Evolutionary conservation across 1,140 invertebrate species (phyloP).

Genomic region (Cyrtorhinus lividipennis): DNA sequence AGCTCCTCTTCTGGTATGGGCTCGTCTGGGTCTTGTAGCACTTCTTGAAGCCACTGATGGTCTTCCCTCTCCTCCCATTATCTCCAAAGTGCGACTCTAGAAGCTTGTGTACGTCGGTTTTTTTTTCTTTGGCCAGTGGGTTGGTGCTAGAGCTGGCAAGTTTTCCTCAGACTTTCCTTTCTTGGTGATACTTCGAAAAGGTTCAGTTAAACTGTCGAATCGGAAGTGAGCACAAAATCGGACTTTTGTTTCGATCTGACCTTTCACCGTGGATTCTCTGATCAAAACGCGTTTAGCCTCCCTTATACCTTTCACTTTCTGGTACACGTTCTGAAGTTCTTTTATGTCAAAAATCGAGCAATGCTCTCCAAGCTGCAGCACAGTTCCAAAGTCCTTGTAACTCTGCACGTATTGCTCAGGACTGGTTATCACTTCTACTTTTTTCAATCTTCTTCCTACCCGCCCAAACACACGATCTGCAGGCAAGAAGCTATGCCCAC

Average conservation of each 20-base stretch:
- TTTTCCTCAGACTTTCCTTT: background rate
- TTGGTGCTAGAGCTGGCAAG: background rate
- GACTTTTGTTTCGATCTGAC: background rate
- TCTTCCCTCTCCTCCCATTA: background rate
- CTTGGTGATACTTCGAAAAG: background rate
- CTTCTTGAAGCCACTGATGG: background rate
- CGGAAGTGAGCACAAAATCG: background rate
- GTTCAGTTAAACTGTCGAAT: background rate
- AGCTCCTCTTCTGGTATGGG: no score
- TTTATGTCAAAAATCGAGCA: conserved; percentile 19
- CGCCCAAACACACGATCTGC: conserved; percentile 28
- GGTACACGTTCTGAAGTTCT: background rate
- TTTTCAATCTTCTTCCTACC: conserved; percentile 25
- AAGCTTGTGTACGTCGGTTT: background rate
- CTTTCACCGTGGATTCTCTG: background rate
- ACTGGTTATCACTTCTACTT: background rate
- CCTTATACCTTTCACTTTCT: background rate
- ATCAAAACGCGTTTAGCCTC: background rate
- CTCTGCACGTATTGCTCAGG: conserved; percentile 17
- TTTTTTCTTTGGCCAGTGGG: background rate
- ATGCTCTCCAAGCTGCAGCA: conserved; percentile 10
- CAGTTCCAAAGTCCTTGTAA: conserved; percentile 14
- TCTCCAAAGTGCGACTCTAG: background rate
- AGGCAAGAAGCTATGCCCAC: conserved; percentile 28
- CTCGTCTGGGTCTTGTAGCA: no score